Base-by-base conservation (phyloP, 35 echinoderm and acorn worm species). In the Stichopus chloronotus region DNA sequence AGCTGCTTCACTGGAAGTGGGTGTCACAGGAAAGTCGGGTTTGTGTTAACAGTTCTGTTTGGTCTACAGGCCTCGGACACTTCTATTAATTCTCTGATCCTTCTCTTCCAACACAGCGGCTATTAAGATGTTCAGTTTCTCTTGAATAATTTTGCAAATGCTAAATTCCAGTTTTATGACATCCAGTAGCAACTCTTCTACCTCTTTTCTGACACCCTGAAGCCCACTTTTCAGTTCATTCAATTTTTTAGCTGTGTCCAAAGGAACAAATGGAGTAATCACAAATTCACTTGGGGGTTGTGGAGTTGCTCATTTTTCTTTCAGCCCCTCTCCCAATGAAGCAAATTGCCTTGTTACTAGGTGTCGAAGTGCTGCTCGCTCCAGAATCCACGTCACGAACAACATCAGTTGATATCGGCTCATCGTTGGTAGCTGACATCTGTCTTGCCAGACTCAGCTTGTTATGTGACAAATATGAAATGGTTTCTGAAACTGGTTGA, bases 391-490 rank as follows among this genome's bases (percentile, higher is more conserved):
- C 74, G 74, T 78, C 74, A 78, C 8, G 19, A 5, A 78, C 19
- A n/a, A n/a, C n/a, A n/a, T 24, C 4, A 8, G 74, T 8, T 78
- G 74, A 78, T 8, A 78, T 78, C 74, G 74, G 74, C 16, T 78
- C 74, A 78, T 78, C n/a, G n/a, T n/a, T n/a, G n/a, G n/a, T n/a
- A n/a, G n/a, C 74, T 20, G 74, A 78, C 74, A 17, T 78, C n/a
- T 78, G 74, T 22, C 52, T n/a, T 78, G 74, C 6, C 74, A 24
- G 74, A n/a, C 74, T 78, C 74, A 30, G 8, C 4, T 30, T 19
- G 74, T 24, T 30, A n/a, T 78, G 72, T 76, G 5, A 16, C 19
- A 16, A 20, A n/a, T n/a, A n/a, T n/a, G n/a, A n/a, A n/a, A n/a
- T n/a, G n/a, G n/a, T n/a, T n/a, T n/a, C n/a, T n/a, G n/a, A n/a